Percentiles rank a stretch among this genome's conserved stretches.
Conservation (phyloP, 2,888 invertebrate species). For the Cecidostiba fungosa region DNA sequence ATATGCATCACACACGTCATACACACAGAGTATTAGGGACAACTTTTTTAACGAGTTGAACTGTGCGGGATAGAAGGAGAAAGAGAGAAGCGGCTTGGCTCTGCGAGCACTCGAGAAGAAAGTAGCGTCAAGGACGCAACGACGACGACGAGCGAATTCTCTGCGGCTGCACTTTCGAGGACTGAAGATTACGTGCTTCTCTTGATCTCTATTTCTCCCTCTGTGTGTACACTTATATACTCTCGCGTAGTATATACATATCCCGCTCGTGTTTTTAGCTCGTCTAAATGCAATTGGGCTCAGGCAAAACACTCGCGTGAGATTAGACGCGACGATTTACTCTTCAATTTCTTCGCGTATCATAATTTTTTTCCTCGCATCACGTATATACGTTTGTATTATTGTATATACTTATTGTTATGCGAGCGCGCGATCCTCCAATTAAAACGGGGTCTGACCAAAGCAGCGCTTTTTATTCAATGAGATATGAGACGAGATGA, state of each 20-base stretch:
- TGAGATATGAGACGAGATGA: background rate
- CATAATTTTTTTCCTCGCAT: no score
- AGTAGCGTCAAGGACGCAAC: slow-evolving; percentile 17
- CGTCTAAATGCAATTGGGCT: background rate
- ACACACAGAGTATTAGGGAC: background rate
- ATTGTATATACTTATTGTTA: no score
- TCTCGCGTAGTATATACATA: background rate
- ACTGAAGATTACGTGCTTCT: slow-evolving; percentile 10
- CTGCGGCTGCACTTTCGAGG: slow-evolving; percentile 1
- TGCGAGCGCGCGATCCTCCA: background rate
- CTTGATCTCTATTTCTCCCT: background rate
- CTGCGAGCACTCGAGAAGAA: background rate
- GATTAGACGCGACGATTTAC: background rate
- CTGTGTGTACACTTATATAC: background rate
- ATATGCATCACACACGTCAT: background rate
- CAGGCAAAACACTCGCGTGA: background rate
- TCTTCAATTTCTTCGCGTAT: background rate
- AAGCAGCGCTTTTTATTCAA: background rate
- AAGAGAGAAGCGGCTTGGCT: background rate
- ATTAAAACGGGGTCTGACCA: background rate
- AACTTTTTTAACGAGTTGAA: slow-evolving; percentile 51
- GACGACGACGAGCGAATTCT: slow-evolving; percentile 5
- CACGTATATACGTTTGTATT: background rate
- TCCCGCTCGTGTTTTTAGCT: background rate
- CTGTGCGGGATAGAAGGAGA: background rate